A percentile compares a stretch with the other conserved stretches of the same genome.
These are phyloP conservation scores for Turdus rufiventris DNA, from an alignment of 2,113 vertebrate genomes.

Conservation along the genomic window DNA sequence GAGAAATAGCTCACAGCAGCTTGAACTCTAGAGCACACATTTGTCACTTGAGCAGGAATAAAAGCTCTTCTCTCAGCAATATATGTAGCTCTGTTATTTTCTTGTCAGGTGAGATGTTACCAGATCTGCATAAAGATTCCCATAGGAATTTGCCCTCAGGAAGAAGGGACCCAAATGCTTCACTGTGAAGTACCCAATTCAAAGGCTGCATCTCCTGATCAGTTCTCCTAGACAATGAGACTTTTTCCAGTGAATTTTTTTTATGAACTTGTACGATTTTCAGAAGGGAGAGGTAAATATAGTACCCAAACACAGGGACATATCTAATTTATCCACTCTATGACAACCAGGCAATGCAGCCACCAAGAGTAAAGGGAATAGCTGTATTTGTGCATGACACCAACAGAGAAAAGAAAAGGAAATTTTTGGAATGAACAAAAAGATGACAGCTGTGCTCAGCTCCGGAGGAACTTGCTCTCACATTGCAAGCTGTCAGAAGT, in stretches of 20 bases:
- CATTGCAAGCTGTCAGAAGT: background rate
- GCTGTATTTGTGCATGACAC: background rate
- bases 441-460: background rate
- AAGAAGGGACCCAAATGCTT: background rate
- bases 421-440: background rate
- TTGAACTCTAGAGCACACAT: background rate
- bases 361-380: background rate
- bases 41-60: conserved; percentile 13
- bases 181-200: background rate
- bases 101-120: conserved; percentile 5
- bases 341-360: background rate
- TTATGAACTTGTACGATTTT: background rate
- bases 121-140: background rate
- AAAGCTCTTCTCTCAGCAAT: background rate
- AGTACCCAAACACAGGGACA: background rate
- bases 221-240: background rate
- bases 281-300: background rate
- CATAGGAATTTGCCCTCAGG: background rate
- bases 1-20: background rate
- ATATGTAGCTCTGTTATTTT: background rate
- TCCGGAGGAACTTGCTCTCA: background rate
- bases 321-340: background rate
- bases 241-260: background rate
- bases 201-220: background rate
- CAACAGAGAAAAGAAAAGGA: background rate